Base-by-base conservation (phyloP, 2,888 invertebrate species). In the Celastrina argiolus region DNA sequence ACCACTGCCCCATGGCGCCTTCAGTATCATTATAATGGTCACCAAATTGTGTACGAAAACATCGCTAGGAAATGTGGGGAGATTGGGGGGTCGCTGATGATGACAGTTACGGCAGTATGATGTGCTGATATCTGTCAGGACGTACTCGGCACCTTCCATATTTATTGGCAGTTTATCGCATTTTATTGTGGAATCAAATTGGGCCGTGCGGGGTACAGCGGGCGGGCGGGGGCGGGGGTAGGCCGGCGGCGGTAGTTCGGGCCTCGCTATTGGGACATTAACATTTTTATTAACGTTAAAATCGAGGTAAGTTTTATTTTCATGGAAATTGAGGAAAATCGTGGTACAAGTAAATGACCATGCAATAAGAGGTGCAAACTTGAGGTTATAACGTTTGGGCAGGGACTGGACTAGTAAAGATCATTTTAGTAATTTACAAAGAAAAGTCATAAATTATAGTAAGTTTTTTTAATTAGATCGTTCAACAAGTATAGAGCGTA, bases 151-250 rank as follows among this genome's bases (percentile, higher is more conserved):
- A 51, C 22, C 22, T 51, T 51, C 22, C 22, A 51, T 51, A 51
- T 51, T 51, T 22, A 51, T 51, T 22, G 22, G 51, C 51, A 22
- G 51, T 51, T 51, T 51, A 51, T 51, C 51, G 51, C 51, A 51
- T 51, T 51, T 51, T 51, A 51, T 51, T 51, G 51, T 51, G 51
- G 12, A 51, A 51, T 51, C 22, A 22, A 51, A 22, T 22, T 51
- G 51, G 18, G 31, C 31, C 45, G 3, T 10, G 45, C 45, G 8
- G 8, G 2, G 3, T 2, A 18, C 18, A 18, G 31, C 31, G 36
- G 36, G n/a, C n/a, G 45, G 16, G 12, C 22, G 4, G 22, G 12
- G 4, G 51, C 10, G 22, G 22, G 18, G 7, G 22, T 1, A 22
- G 51, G 51, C 51, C 51, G 51, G 8, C 22, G 10, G 22, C 22